These are phyloP conservation scores for Cotesia chilonis DNA, from an alignment of 1,140 invertebrate genomes.

Conservation along the genomic window DNA sequence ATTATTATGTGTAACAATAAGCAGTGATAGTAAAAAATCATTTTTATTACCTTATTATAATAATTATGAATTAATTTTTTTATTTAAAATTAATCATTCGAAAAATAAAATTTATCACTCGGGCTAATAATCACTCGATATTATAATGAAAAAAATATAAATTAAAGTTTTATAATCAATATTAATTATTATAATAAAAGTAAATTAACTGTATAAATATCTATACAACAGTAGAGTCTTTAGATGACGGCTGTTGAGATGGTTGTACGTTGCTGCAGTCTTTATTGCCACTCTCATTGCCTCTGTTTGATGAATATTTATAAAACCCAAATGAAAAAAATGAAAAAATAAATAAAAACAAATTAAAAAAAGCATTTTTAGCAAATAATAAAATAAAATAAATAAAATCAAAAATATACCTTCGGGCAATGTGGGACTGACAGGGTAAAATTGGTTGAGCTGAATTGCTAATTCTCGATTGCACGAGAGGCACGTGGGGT, in stretches of 20 bases:
- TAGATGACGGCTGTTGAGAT: constrained; percentile 24
- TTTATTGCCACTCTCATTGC: constrained; percentile 25
- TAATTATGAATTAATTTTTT: not conserved
- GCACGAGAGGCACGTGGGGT: constrained; percentile 48
- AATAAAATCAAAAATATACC: constrained; percentile 9
- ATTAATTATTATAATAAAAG: constrained; percentile 5
- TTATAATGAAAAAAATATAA: not conserved
- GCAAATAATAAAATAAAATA: not conserved
- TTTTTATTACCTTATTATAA: not conserved
- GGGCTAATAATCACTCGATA: not conserved
- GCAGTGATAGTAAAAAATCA: not conserved
- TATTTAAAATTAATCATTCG: not conserved
- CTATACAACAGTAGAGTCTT: constrained; percentile 40
- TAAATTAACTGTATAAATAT: constrained; percentile 10
- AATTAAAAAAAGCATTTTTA: not conserved
- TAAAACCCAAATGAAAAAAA: constrained; percentile 8
- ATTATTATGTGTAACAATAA: constrained; percentile 7
- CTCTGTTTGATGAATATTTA: constrained; percentile 2
- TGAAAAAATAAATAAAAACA: constrained; percentile 1
- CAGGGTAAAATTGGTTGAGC: constrained; percentile 62
- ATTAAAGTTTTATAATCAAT: not conserved
- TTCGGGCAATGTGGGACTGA: constrained; percentile 51
- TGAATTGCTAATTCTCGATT: constrained; percentile 65
- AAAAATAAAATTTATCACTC: constrained; percentile 13
- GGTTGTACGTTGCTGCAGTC: constrained; percentile 29